Evolutionary conservation across 2,797 vertebrate genomes (phyloP).

Genomic region (Sebastes itinus): DNA sequence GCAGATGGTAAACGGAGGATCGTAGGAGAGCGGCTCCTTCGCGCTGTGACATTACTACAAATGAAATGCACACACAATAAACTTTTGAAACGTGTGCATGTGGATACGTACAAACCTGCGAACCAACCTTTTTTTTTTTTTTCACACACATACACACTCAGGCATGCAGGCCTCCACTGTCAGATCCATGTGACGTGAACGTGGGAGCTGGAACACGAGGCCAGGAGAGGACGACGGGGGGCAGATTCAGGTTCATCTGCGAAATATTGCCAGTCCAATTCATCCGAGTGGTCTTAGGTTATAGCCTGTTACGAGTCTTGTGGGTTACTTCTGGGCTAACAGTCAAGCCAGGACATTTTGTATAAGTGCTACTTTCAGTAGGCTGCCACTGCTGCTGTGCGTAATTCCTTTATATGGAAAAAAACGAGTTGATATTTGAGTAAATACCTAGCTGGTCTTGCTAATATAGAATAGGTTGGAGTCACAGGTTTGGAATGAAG

Average conservation of each 20-base stretch:
- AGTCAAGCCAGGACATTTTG: conserved; percentile 1
- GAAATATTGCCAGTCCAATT: background rate
- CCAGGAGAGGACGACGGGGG: background rate
- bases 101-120: background rate
- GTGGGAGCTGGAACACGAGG: background rate
- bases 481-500: background rate
- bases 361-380: conserved; percentile 2
- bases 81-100: background rate
- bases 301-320: background rate
- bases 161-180: background rate
- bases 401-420: background rate
- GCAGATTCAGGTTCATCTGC: conserved; percentile 4
- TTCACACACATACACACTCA: background rate
- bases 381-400: conserved; percentile 8
- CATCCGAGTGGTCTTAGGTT: background rate
- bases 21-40: background rate
- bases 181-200: conserved; percentile 20
- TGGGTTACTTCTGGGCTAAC: background rate
- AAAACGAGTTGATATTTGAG: background rate
- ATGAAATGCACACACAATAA: background rate
- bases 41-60: background rate
- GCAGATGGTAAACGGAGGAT: background rate
- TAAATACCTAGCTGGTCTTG: conserved; percentile 28
- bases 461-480: conserved; percentile 1
- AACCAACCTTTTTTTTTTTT: background rate